Conservation (phyloP, 1,140 invertebrate species). For the Delia radicum region DNA sequence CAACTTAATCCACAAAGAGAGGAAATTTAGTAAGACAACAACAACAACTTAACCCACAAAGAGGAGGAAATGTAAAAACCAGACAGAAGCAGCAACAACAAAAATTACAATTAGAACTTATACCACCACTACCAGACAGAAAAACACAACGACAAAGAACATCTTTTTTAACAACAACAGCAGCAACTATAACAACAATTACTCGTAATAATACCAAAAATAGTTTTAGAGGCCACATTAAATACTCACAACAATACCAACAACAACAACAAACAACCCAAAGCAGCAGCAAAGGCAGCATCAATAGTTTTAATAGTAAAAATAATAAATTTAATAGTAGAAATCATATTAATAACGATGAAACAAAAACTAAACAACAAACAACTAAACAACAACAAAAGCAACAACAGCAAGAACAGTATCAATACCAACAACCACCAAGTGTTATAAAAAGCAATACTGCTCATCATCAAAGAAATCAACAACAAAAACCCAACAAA, state of each 20-base stretch:
- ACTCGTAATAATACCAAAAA: slow-evolving; percentile 47
- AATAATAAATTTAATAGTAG: slow-evolving; percentile 19
- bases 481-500: slow-evolving; percentile 22
- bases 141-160: slow-evolving; percentile 7
- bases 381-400: background rate
- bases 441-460: background rate
- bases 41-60: slow-evolving; percentile 32
- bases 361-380: slow-evolving; percentile 30
- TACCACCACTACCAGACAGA: slow-evolving; percentile 28
- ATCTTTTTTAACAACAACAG: slow-evolving; percentile 9
- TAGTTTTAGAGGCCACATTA: slow-evolving; percentile 52
- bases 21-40: slow-evolving; percentile 30
- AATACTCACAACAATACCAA: slow-evolving; percentile 48
- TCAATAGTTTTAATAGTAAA: slow-evolving; percentile 42
- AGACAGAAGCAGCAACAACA: slow-evolving; percentile 28
- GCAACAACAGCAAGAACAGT: slow-evolving; percentile 34
- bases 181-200: slow-evolving; percentile 33
- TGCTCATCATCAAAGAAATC: background rate
- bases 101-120: slow-evolving; percentile 11
- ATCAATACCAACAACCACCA: slow-evolving; percentile 32
- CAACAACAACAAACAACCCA: slow-evolving; percentile 32
- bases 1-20: slow-evolving; percentile 29
- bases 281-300: slow-evolving; percentile 9
- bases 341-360: background rate
- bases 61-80: slow-evolving; percentile 30